Evolutionary conservation across 2,113 vertebrate species (phyloP).

Genomic region (Donacobius atricapilla): DNA sequence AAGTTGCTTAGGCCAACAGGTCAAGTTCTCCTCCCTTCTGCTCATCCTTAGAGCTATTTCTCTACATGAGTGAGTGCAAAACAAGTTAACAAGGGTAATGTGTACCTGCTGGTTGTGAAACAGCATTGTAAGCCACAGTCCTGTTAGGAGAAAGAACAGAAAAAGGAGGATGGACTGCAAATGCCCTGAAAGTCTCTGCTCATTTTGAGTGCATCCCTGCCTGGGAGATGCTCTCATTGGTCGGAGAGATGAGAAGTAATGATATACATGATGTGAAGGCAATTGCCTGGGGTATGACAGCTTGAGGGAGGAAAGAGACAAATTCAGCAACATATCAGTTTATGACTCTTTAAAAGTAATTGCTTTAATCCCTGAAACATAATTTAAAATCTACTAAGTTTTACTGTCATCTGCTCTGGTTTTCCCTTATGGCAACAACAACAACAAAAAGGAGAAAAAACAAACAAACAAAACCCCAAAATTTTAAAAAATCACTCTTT

Average conservation of each 20-base stretch:
- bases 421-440: not conserved
- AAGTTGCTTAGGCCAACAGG: not conserved
- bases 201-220: not conserved
- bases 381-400: slow-evolving; percentile 13
- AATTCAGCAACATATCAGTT: slow-evolving; percentile 13
- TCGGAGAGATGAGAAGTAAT: not conserved
- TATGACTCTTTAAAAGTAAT: slow-evolving; percentile 30
- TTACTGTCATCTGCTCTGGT: not conserved
- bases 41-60: not conserved
- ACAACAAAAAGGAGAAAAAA: not conserved
- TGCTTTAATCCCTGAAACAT: slow-evolving; percentile 9
- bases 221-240: not conserved
- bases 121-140: not conserved
- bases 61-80: not conserved
- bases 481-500: not conserved
- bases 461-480: not conserved
- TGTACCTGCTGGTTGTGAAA: not conserved
- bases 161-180: not conserved
- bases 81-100: not conserved
- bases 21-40: not conserved
- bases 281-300: not conserved
- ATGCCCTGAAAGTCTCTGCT: not conserved
- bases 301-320: slow-evolving; percentile 13
- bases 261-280: not conserved
- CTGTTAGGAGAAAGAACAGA: not conserved